phyloP scores from a whole-genome alignment of 1,140 invertebrate species.

The Heliconius hewitsoni region DNA sequence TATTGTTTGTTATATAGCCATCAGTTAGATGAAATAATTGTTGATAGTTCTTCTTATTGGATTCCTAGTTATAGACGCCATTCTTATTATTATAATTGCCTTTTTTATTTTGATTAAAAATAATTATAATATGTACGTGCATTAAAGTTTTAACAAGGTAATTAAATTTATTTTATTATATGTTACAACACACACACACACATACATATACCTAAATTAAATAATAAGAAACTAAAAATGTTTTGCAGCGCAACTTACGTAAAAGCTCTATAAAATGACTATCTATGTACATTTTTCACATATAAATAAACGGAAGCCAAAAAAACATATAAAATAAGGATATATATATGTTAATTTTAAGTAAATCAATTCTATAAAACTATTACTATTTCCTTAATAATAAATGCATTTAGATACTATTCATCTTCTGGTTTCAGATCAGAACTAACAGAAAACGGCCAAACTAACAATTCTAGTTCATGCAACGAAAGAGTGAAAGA shows the following conservation, averaged over 20 bases:
- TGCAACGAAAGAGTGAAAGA: constrained; percentile 67
- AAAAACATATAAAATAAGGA: not conserved
- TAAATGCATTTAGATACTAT: not conserved
- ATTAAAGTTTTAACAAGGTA: not conserved
- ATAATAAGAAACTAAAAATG: not conserved
- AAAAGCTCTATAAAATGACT: not conserved
- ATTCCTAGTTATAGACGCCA: not conserved
- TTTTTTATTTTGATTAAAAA: not conserved
- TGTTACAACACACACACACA: not conserved
- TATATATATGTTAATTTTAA: not conserved
- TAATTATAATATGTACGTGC: not conserved
- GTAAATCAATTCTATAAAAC: not conserved
- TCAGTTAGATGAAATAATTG: not conserved
- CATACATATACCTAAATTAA: not conserved
- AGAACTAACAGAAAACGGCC: not conserved
- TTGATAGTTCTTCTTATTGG: constrained; percentile 9
- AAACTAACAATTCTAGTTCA: constrained; percentile 35
- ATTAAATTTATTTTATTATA: not conserved
- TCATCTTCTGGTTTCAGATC: not conserved
- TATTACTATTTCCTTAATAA: not conserved
- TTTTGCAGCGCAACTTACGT: not conserved
- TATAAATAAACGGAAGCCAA: not conserved
- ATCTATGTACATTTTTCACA: not conserved
- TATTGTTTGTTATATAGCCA: not conserved
- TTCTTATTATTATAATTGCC: not conserved